Evolutionary conservation across 2,888 invertebrate species (phyloP), one percentile per base, ranked within the genome.

Genomic region (Drosophila longiperda): DNA sequence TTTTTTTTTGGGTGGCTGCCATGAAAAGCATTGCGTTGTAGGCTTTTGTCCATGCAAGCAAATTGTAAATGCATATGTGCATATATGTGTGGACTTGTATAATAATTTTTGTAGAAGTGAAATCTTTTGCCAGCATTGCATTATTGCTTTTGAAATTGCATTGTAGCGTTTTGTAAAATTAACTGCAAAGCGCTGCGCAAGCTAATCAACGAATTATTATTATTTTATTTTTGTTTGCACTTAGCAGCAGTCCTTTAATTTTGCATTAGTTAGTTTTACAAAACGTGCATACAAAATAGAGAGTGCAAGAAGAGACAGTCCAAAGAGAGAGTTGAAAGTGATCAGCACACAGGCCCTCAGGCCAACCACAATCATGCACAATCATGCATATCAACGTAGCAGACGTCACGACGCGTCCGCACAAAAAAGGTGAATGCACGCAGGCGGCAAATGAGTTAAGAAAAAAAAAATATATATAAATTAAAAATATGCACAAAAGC

Each of bases 11-110:
- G 49, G 40, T 42, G 48, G 57, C 54, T 59, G 57, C 52, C 68
- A 58, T 59, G 71, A 59, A 40, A 60, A 52, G 68, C 73, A 61
- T 54, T 77, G 55, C 70, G 67, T 68, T 68, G 73, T 79, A 83
- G 85, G 85, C 87, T 78, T 71, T 75, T 76, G 71, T 73, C 70
- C 48, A 55, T 64, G 75, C 66, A 59, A 75, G 78, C 70, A 81
- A 81, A 45, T 70, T 67, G 63, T 59, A 32, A 9, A 32, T 57
- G 20, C 12, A 48, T 62, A 49, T 36, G 55, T 70, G 36, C 42
- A 9, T 40, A 17, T 48, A 12, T 42, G 23, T 32, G 7, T 40
- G 6, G 26, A 40, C 50, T 26, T 66, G 42, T 58, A 58, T 58
- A 36, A 55, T 23, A 49, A 33, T 69, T 49, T 65, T 62, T 59